Conservation (phyloP, 2,113 vertebrate species). For the Alethe castanea region DNA sequence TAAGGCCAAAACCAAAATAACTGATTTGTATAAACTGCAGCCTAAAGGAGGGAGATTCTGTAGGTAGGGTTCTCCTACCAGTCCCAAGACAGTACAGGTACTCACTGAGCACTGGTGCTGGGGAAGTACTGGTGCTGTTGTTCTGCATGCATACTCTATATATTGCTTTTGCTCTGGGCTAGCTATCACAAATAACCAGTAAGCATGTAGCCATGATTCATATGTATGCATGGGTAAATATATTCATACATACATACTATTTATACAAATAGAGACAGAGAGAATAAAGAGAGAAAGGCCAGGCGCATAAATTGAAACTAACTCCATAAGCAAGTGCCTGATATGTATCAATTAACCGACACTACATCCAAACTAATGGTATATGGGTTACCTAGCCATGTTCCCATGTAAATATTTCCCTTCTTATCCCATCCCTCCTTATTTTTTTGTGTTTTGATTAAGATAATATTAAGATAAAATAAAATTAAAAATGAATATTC, state of each 20-base stretch:
- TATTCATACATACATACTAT: not conserved
- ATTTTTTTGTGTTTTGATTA: not conserved
- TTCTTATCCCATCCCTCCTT: not conserved
- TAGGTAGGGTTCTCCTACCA: accelerated
- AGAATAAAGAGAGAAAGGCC: not conserved
- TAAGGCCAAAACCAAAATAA: not conserved
- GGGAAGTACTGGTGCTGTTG: not conserved
- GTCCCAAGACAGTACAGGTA: not conserved
- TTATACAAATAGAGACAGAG: accelerated
- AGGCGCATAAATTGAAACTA: not conserved
- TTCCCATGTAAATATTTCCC: not conserved
- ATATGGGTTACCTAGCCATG: not conserved
- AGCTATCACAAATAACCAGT: not conserved
- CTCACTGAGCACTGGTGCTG: not conserved
- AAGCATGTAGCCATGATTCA: not conserved
- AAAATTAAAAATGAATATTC: not conserved
- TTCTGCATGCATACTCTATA: not conserved
- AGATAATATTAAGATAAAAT: not conserved
- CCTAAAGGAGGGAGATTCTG: accelerated
- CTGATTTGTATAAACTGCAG: not conserved
- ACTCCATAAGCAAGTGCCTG: not conserved
- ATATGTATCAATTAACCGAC: not conserved
- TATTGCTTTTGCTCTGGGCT: not conserved
- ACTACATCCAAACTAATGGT: not conserved
- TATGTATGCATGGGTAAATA: not conserved